phyloP scores from a whole-genome alignment of 2,888 invertebrate genomes.

The Heliconius sara region DNA sequence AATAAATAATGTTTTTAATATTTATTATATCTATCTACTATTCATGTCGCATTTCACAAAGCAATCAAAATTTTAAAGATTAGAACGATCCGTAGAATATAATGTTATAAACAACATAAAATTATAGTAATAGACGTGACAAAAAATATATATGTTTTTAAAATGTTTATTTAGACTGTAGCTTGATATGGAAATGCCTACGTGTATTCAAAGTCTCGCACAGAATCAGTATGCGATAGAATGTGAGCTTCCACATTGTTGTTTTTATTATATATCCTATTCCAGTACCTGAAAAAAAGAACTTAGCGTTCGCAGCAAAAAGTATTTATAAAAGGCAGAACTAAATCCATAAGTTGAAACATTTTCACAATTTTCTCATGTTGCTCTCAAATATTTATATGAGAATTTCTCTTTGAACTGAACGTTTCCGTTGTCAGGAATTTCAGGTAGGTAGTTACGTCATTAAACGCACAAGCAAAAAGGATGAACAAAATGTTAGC shows the following conservation, averaged over 20 bases:
- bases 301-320: background rate
- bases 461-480: conserved; percentile 38
- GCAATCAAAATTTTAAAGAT: too few relatives aligned
- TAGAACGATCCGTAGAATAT: too few relatives aligned
- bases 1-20: too few relatives aligned
- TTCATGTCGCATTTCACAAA: too few relatives aligned
- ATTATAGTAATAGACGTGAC: too few relatives aligned
- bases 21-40: too few relatives aligned
- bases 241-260: conserved; percentile 6
- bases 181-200: background rate
- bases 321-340: conserved; percentile 31
- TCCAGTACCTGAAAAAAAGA: conserved; percentile 7
- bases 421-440: conserved; percentile 43
- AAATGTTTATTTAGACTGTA: too few relatives aligned
- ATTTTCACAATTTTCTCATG: conserved; percentile 45
- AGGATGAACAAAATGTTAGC: conserved; percentile 29
- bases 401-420: conserved; percentile 45
- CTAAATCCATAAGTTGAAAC: conserved; percentile 46
- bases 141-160: too few relatives aligned
- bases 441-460: conserved; percentile 42
- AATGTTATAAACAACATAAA: too few relatives aligned
- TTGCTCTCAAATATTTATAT: conserved; percentile 42
- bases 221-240: conserved; percentile 6
- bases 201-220: background rate
- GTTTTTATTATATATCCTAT: conserved; percentile 13